Conservation (phyloP, 2,113 vertebrate species). For the Jacana jacana region DNA sequence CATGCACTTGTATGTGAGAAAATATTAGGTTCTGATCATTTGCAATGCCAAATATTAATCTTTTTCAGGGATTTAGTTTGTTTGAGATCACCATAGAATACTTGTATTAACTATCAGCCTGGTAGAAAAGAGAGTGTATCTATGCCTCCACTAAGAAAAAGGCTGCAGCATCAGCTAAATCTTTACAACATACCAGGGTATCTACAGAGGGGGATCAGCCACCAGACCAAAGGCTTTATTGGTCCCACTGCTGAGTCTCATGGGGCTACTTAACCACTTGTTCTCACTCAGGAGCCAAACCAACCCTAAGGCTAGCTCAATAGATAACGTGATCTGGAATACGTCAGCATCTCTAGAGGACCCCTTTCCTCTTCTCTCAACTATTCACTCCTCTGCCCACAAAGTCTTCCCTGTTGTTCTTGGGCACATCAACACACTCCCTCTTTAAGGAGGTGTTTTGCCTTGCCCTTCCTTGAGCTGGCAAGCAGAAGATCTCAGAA, state of each 20-base stretch:
- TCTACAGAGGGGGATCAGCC: neutral
- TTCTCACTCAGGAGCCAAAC: neutral
- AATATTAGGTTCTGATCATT: neutral
- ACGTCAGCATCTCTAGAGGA: neutral
- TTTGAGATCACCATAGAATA: neutral
- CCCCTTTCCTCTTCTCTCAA: neutral
- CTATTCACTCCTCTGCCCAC: neutral
- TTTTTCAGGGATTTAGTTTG: neutral
- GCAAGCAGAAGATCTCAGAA: neutral
- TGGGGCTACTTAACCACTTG: neutral
- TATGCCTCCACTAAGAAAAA: neutral
- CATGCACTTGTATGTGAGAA: neutral
- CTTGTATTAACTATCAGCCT: neutral
- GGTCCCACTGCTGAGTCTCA: neutral
- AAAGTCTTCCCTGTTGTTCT: neutral
- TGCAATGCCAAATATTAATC: neutral
- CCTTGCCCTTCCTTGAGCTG: neutral
- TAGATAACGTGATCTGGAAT: neutral
- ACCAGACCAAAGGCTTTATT: neutral
- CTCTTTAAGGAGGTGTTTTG: neutral
- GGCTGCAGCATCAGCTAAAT: neutral
- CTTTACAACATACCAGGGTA: neutral
- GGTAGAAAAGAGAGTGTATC: neutral
- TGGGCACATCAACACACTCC: neutral
- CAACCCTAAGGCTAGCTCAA: neutral